Conservation (phyloP, 2,113 vertebrate species). For the Gavia stellata region DNA sequence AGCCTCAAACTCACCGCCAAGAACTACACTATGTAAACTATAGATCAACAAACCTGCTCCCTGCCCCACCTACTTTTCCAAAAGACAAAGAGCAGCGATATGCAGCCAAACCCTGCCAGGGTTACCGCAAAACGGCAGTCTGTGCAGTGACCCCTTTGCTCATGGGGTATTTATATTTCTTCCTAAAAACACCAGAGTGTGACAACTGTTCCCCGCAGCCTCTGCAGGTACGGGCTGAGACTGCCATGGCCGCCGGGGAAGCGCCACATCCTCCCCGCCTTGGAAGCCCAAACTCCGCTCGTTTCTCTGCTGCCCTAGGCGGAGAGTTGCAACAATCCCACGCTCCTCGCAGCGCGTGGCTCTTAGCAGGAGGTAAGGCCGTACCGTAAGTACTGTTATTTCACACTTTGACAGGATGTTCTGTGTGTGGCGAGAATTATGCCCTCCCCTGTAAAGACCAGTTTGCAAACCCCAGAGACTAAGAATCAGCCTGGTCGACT, state of each 20-base stretch:
- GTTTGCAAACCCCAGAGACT: not conserved
- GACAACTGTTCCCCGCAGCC: not conserved
- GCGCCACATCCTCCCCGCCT: not conserved
- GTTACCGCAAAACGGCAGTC: not conserved
- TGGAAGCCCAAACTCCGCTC: not conserved
- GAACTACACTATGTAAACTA: not conserved
- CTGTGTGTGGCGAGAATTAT: not conserved
- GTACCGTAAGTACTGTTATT: not conserved
- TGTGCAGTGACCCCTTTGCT: not conserved
- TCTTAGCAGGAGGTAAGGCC: not conserved
- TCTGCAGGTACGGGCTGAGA: not conserved
- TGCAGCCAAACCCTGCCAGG: not conserved
- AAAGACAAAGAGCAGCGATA: accelerated
- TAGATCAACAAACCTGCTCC: not conserved
- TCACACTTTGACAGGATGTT: not conserved
- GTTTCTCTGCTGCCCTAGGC: not conserved
- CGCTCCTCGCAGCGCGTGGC: accelerated
- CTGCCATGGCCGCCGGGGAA: accelerated
- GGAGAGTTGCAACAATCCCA: accelerated
- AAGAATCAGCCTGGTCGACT: not conserved
- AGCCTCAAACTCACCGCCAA: not conserved
- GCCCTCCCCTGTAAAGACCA: not conserved
- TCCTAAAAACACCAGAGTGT: not conserved
- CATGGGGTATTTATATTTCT: not conserved
- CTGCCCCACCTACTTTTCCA: not conserved